phyloP scores from a whole-genome alignment of 92 coral and sea anemone genomes.

The Zoanthus gigantus region DNA sequence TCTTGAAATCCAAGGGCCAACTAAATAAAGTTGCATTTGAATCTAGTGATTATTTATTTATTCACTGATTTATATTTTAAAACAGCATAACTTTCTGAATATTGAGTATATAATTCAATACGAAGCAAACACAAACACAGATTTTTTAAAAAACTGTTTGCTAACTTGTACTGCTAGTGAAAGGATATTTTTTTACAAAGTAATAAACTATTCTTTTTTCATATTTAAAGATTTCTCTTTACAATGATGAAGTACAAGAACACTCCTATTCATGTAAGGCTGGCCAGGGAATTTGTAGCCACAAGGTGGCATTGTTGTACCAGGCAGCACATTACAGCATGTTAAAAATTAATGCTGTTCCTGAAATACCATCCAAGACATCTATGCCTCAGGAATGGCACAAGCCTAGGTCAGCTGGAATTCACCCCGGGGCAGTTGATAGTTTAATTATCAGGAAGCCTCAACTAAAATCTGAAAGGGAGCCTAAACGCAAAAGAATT shows the following conservation, averaged over 20 bases:
- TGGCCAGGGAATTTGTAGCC: slow-evolving; percentile 33
- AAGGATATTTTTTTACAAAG: not conserved
- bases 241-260: not conserved
- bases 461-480: not conserved
- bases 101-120: too few species aligned
- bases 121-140: not conserved
- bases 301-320: slow-evolving; percentile 26
- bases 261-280: slow-evolving; percentile 47
- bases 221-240: not conserved
- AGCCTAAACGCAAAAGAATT: not conserved
- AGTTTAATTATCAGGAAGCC: slow-evolving; percentile 1
- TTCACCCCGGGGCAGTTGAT: not conserved
- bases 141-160: not conserved
- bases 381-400: slow-evolving; percentile 58
- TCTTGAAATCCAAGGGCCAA: not conserved
- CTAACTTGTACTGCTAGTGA: not conserved
- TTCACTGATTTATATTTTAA: not conserved
- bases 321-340: slow-evolving; percentile 5
- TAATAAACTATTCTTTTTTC: slow-evolving; percentile 11
- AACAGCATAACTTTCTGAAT: slow-evolving; percentile 12
- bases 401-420: slow-evolving; percentile 12
- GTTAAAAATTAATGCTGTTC: slow-evolving; percentile 47
- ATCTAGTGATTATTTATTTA: not conserved
- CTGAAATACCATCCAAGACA: slow-evolving; percentile 61
- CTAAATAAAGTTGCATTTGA: not conserved